Evolutionary conservation across 2,888 invertebrate species (phyloP).

Genomic region (Plutella xylostella): DNA sequence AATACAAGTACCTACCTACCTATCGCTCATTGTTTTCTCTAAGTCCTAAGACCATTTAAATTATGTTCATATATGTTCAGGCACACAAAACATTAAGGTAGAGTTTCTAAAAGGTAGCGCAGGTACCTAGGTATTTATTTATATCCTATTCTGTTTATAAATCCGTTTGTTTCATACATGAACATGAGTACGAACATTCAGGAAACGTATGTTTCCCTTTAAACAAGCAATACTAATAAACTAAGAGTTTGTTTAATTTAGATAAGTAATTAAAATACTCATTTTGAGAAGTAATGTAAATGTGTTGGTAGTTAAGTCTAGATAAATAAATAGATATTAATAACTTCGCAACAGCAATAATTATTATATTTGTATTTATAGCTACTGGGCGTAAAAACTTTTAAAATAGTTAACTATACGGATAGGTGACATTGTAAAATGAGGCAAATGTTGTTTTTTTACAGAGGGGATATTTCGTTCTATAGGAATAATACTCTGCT

Average conservation of each 20-base stretch:
- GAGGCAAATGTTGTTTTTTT: conserved; percentile 34
- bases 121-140: no score
- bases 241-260: conserved; percentile 37
- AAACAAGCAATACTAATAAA: conserved; percentile 60
- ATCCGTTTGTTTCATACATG: no score
- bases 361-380: conserved; percentile 66
- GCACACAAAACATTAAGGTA: no score
- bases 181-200: conserved; percentile 12
- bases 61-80: no score
- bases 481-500: not conserved
- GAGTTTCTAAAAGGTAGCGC: no score
- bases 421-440: conserved; percentile 24
- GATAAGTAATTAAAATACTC: conserved; percentile 47
- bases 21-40: no score
- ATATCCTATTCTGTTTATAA: no score
- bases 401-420: no score
- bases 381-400: conserved; percentile 68
- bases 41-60: no score
- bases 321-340: conserved; percentile 21
- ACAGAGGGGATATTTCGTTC: conserved; percentile 23
- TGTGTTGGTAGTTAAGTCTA: conserved; percentile 39
- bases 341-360: conserved; percentile 67
- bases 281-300: conserved; percentile 61
- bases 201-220: conserved; percentile 56
- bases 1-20: no score